Evolutionary conservation across 2,797 vertebrate genomes (phyloP), one percentile per base, ranked within the genome.

Genomic region (Babyrousa celebensis): DNA sequence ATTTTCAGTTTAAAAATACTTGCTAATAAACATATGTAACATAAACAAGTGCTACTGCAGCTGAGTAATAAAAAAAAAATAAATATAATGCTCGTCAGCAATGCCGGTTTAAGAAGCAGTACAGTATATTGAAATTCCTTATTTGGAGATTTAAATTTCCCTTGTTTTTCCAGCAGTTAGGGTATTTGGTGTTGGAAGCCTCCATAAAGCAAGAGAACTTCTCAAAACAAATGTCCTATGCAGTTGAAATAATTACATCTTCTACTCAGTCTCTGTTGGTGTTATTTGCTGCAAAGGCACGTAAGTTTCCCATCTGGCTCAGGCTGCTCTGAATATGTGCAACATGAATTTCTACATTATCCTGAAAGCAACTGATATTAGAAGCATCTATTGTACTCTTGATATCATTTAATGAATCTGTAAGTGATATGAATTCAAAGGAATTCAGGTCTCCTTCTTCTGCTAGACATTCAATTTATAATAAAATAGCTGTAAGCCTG

Each of bases 341-440:
- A 98, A 99, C 99, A 2, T 99, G 99, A 98, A 99, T 99, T 99
- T 99, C 99, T 15, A 99, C 99, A 0, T 99, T 99, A 98, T 99
- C 99, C 99, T 99, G 99, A 98, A 99, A 99, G 98, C 99, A 99
- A 98, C 99, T 99, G 99, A 99, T 99, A 98, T 99, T 99, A 96
- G 99, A 99, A 94, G 99, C 98, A 98, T 99, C 99, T 98, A 99
- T 99, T 36, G 99, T 99, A 97, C 98, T 99, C 98, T 99, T 99
- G 97, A 99, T 99, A 98, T 99, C 99, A 96, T 99, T 99, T 96
- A 99, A 98, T 72, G 99, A 99, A 98, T 99, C 99, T 67, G 99
- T 99, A 98, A 99, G 98, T 90, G 99, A 99, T 98, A 99, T 99
- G 98, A 99, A 99, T 98, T 99, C 99, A 98, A 99, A 99, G 48